Conservation (phyloP, 2,113 vertebrate species). For the Recurvirostra avosetta region DNA sequence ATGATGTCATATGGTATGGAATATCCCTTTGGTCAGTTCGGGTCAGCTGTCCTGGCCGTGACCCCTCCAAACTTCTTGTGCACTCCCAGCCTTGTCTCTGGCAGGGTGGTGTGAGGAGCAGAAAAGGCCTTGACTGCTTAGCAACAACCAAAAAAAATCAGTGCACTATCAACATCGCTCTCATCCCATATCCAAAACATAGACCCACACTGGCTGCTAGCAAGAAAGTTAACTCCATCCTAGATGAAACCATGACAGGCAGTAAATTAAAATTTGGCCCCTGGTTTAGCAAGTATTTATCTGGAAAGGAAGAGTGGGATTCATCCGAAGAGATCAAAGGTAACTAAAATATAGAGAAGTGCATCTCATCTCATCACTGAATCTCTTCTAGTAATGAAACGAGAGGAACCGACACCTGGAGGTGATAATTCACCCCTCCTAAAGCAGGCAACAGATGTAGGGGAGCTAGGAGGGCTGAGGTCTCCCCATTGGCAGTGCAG, state of each 20-base stretch:
- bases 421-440: neutral
- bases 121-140: neutral
- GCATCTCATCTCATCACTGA: neutral
- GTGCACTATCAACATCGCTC: neutral
- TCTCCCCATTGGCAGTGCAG: neutral
- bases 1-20: neutral
- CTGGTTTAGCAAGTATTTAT: neutral
- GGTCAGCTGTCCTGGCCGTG: neutral
- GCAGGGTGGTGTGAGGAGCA: neutral
- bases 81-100: neutral
- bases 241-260: neutral
- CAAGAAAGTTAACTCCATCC: neutral
- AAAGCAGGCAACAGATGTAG: neutral
- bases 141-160: neutral
- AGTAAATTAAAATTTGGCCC: neutral
- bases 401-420: neutral
- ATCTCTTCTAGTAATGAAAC: neutral
- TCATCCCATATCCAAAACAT: neutral
- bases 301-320: neutral
- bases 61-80: neutral
- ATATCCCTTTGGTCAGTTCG: neutral
- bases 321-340: neutral
- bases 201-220: neutral
- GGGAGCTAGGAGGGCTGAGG: accelerated
- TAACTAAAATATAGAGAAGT: neutral